These are phyloP conservation scores for Chlorops oryzae DNA, from an alignment of 1,140 invertebrate genomes.

Conservation along the genomic window DNA sequence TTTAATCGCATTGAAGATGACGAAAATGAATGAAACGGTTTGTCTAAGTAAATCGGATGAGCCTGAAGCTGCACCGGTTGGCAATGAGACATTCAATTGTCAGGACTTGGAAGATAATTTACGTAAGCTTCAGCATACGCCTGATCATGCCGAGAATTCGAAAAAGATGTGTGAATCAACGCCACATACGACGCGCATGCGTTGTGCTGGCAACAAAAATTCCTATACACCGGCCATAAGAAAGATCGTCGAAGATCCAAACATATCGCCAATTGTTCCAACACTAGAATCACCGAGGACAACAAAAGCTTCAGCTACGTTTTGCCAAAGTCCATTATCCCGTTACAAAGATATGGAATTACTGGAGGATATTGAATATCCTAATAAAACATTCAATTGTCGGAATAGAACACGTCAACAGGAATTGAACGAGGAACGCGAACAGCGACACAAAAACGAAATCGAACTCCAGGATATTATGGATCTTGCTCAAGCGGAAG, in stretches of 20 bases:
- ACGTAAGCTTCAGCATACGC: too few relatives aligned
- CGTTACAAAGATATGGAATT: conserved; percentile 21
- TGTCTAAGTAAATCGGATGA: too few relatives aligned
- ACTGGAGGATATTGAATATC: conserved; percentile 38
- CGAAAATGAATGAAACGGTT: too few relatives aligned
- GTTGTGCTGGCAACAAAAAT: conserved; percentile 15
- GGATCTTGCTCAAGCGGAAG: conserved; percentile 38
- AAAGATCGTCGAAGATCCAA: conserved; percentile 22
- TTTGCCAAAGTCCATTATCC: conserved; percentile 3
- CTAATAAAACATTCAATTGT: conserved; percentile 17
- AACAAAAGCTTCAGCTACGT: conserved; percentile 14
- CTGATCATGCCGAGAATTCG: too few relatives aligned
- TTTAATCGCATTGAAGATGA: too few relatives aligned
- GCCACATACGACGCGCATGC: conserved; percentile 25
- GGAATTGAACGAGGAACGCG: conserved; percentile 19
- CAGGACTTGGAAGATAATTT: too few relatives aligned
- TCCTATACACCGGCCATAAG: conserved; percentile 28
- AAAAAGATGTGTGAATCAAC: conserved; percentile 35
- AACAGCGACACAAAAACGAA: neutral
- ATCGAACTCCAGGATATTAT: conserved; percentile 39
- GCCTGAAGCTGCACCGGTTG: too few relatives aligned
- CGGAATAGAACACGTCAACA: conserved; percentile 22
- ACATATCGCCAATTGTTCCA: conserved; percentile 37
- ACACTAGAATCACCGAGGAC: conserved; percentile 17
- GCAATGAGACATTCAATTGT: too few relatives aligned